Conservation (phyloP, 1,140 invertebrate genomes). For the Cecropterus lyciades region DNA sequence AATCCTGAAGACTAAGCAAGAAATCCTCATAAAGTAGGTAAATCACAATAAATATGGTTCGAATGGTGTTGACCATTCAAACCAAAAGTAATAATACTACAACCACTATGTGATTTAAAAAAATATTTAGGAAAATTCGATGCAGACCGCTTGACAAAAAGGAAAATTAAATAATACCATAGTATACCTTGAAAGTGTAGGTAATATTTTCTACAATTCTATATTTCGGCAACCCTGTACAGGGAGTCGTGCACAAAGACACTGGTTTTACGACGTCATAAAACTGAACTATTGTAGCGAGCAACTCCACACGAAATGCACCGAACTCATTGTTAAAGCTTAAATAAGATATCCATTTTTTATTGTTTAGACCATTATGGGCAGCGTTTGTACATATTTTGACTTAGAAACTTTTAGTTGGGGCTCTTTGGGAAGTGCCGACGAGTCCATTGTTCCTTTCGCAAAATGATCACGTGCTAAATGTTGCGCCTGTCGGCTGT, state of each 20-base stretch:
- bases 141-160: too few relatives aligned
- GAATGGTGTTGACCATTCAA: too few relatives aligned
- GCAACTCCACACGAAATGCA: constrained; percentile 63
- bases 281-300: constrained; percentile 69
- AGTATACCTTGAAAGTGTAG: too few relatives aligned
- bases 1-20: too few relatives aligned
- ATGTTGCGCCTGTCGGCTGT: constrained; percentile 33
- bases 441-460: constrained; percentile 51
- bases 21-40: too few relatives aligned
- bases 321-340: constrained; percentile 72
- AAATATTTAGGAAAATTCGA: too few relatives aligned
- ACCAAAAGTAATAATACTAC: too few relatives aligned
- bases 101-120: too few relatives aligned
- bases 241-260: constrained; percentile 66
- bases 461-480: constrained; percentile 69
- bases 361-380: constrained; percentile 76
- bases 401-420: constrained; percentile 65
- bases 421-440: constrained; percentile 60
- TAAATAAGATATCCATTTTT: constrained; percentile 82
- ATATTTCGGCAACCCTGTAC: constrained; percentile 25
- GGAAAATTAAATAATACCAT: too few relatives aligned
- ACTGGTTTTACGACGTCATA: constrained; percentile 70
- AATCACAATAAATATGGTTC: too few relatives aligned
- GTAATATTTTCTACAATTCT: background rate
- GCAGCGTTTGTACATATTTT: constrained; percentile 79